These are phyloP conservation scores for Centroberyx gerrardi DNA, from an alignment of 2,797 vertebrate genomes.

Conservation along the genomic window DNA sequence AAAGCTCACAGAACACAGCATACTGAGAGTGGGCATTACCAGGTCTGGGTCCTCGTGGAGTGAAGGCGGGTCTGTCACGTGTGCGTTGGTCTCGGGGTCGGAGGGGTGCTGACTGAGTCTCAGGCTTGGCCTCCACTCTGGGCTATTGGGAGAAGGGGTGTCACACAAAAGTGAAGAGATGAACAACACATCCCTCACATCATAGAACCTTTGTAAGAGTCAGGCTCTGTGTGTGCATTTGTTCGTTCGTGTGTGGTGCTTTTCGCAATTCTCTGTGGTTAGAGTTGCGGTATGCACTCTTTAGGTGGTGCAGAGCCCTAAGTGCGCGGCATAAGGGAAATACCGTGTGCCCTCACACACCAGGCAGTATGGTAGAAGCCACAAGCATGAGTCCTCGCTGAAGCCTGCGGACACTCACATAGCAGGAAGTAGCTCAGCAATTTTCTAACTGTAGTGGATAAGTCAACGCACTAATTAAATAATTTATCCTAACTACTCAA, in stretches of 20 bases:
- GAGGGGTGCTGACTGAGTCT: constrained; percentile 89
- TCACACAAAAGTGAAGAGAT: constrained; percentile 1
- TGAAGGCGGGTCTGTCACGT: constrained; percentile 91
- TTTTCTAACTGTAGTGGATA: too few species aligned
- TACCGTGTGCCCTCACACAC: not conserved
- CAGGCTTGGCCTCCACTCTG: constrained; percentile 91
- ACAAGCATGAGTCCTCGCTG: too few species aligned
- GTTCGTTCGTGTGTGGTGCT: not conserved
- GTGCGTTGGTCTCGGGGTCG: constrained; percentile 93
- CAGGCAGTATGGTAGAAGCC: too few species aligned
- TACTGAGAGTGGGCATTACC: constrained; percentile 78
- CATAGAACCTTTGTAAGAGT: not conserved
- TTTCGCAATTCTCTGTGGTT: too few species aligned
- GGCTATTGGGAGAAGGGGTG: constrained; percentile 75
- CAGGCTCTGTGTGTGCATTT: not conserved
- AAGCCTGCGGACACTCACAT: too few species aligned
- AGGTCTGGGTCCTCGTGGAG: constrained; percentile 90
- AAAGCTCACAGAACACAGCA: not conserved
- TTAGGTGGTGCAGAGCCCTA: not conserved
- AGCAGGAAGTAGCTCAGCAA: too few species aligned
- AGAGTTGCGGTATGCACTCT: not conserved
- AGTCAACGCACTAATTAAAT: too few species aligned
- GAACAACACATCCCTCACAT: constrained; percentile 50
- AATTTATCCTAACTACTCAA: too few species aligned
- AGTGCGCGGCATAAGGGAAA: not conserved